Percentiles rank a stretch among this genome's conserved stretches.
Evolutionary conservation across 1,140 invertebrate genomes (phyloP).

Genomic region (Laupala kohalensis): DNA sequence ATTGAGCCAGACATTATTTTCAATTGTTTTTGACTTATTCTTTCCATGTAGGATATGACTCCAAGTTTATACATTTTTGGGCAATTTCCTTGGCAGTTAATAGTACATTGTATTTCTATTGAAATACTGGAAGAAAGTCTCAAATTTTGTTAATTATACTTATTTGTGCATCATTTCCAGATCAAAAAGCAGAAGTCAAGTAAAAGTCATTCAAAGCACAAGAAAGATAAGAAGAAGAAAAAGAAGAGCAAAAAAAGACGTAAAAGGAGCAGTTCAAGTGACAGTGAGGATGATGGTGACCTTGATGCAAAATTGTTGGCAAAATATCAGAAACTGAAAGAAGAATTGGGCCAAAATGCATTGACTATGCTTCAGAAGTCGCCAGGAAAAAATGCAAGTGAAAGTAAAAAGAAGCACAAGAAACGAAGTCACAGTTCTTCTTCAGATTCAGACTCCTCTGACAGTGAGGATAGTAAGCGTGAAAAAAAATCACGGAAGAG

Average conservation of each 20-base stretch:
- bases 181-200: background rate
- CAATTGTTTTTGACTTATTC: too few species aligned
- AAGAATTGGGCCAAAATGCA: slow-evolving; percentile 7
- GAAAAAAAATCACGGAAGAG: slow-evolving; percentile 2
- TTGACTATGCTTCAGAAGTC: slow-evolving; percentile 3
- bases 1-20: too few species aligned
- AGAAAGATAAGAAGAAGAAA: slow-evolving; percentile 29
- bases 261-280: slow-evolving; percentile 14
- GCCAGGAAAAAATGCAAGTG: slow-evolving; percentile 14
- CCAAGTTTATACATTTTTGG: too few species aligned
- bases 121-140: too few species aligned
- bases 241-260: slow-evolving; percentile 34
- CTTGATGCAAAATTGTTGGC: slow-evolving; percentile 13
- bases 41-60: too few species aligned
- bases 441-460: too few species aligned
- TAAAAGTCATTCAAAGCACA: slow-evolving; percentile 21
- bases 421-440: background rate
- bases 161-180: too few species aligned
- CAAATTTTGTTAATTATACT: too few species aligned
- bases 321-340: slow-evolving; percentile 14
- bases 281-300: slow-evolving; percentile 8
- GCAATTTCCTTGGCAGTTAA: too few species aligned
- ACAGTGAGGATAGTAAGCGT: slow-evolving; percentile 1
- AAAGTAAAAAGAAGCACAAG: slow-evolving; percentile 22
- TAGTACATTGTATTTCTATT: too few species aligned